Conservation (phyloP, 2,113 vertebrate species). For the Coptodon bakossiorum region DNA sequence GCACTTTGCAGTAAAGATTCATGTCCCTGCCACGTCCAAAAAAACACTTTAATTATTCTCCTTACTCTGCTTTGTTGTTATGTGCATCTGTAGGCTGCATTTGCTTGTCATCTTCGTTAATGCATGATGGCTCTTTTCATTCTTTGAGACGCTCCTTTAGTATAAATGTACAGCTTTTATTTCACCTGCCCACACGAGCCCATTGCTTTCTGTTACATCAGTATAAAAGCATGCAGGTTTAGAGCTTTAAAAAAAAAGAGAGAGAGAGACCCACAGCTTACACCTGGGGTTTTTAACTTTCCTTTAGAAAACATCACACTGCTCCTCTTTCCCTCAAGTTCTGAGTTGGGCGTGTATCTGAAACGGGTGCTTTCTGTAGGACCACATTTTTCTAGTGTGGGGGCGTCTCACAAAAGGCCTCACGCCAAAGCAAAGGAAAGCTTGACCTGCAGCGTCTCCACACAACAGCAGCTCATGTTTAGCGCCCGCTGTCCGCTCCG, state of each 20-base stretch:
- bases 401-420: background rate
- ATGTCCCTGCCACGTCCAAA: background rate
- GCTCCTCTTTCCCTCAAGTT: background rate
- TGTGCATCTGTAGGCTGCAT: background rate
- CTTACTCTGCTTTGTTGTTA: background rate
- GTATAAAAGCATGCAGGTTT: background rate
- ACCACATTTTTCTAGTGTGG: background rate
- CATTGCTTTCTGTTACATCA: constrained; percentile 31
- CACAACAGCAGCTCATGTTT: constrained; percentile 7
- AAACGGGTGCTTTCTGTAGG: background rate
- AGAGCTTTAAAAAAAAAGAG: background rate
- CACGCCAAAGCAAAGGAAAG: background rate
- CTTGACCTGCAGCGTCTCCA: background rate
- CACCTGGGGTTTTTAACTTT: background rate
- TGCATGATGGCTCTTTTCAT: background rate
- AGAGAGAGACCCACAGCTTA: background rate
- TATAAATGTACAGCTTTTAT: background rate
- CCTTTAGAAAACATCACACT: background rate
- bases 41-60: background rate
- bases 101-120: background rate
- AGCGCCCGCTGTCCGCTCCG: background rate
- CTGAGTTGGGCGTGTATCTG: background rate
- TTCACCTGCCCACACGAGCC: background rate
- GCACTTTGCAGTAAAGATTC: background rate
- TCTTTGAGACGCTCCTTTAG: background rate